Evolutionary conservation across 2,113 vertebrate genomes (phyloP).

Genomic region (Pyxicephalus adspersus): DNA sequence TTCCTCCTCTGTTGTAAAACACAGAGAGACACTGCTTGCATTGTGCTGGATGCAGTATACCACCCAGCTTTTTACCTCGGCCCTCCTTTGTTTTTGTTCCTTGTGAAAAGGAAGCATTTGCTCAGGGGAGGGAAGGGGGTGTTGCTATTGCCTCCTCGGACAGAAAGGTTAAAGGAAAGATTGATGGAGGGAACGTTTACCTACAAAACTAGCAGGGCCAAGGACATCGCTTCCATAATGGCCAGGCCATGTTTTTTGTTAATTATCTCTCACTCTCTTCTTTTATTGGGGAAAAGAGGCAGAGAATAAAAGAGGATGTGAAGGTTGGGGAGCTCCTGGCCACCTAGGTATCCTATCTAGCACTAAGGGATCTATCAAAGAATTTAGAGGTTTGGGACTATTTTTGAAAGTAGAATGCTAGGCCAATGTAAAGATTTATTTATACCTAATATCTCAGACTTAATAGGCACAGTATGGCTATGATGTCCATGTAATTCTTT

Average conservation of each 20-base stretch:
- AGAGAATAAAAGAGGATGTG: slow-evolving; percentile 95
- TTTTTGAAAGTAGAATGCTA: too few relatives aligned
- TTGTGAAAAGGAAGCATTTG: slow-evolving; percentile 78
- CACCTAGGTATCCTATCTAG: slow-evolving; percentile 88
- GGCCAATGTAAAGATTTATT: too few relatives aligned
- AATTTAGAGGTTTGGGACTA: too few relatives aligned
- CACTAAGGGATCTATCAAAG: too few relatives aligned
- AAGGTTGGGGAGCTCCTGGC: slow-evolving; percentile 89
- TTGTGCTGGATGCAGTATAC: slow-evolving; percentile 87
- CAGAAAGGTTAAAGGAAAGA: slow-evolving; percentile 93
- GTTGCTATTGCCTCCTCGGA: slow-evolving; percentile 84
- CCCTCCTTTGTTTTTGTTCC: slow-evolving; percentile 70
- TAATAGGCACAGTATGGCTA: too few relatives aligned
- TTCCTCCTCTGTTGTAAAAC: slow-evolving; percentile 99
- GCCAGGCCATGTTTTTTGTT: slow-evolving; percentile 87
- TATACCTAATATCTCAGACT: too few relatives aligned
- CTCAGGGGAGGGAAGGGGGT: slow-evolving; percentile 80
- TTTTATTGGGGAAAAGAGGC: slow-evolving; percentile 82
- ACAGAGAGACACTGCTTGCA: slow-evolving; percentile 87
- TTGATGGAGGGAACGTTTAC: slow-evolving; percentile 95
- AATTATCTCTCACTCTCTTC: slow-evolving; percentile 98
- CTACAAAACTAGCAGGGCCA: slow-evolving; percentile 84
- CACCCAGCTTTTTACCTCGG: slow-evolving; percentile 93
- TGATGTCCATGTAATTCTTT: too few relatives aligned
- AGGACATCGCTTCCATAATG: slow-evolving; percentile 87